Base-by-base conservation (phyloP, 2,797 vertebrate species). In the Enteromius afrohamiltoni region DNA sequence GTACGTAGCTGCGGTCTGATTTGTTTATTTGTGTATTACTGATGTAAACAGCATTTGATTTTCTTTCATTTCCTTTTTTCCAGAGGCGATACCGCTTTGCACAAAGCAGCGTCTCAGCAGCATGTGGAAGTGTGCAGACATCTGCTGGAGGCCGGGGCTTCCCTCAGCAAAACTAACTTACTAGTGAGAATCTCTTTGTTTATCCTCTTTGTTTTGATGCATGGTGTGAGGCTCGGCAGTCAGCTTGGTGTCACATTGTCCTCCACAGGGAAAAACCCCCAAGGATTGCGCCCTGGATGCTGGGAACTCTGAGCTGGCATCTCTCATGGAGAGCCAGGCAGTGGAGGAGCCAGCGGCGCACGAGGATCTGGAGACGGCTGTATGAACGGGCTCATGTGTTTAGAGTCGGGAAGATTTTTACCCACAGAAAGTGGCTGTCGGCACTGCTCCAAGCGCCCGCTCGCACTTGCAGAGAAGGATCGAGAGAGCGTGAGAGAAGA, bases 291-390 rank as follows among this genome's bases (percentile, higher is more conserved):
- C 96, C 88, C 94, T 96, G 85, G 96, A 96, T 23, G 95, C 94
- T 17, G 98, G 96, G 75, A 97, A 99, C 91, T 92, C 92, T 0
- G 97, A 98, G 62, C 93, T 99, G 90, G 92, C 94, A 62, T 91
- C 95, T 37, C 98, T 95, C 90, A 92, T 99, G 91, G 97, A 95
- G 86, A 91, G 91, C 87, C 93, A 90, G 74, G 95, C 94, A 42
- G 95, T 93, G 81, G 91, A 94, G 74, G 93, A 95, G 49, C 86
- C 94, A 31, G 73, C 93, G 86, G 88, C 94, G 65, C 95, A 95
- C 0, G 97, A 99, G 84, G 98, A 99, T 91, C 91, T 99, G 90
- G 98, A 99, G 94, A 99, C 98, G 0, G 98, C 98, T 29, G 98
- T 99, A 86, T 99, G 97, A 99, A 70, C 37, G 23, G 83, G 53